Evolutionary conservation across 1,140 invertebrate species (phyloP), one percentile per base, ranked within the genome.

Genomic region (Trachymyrmex cornetzi): DNA sequence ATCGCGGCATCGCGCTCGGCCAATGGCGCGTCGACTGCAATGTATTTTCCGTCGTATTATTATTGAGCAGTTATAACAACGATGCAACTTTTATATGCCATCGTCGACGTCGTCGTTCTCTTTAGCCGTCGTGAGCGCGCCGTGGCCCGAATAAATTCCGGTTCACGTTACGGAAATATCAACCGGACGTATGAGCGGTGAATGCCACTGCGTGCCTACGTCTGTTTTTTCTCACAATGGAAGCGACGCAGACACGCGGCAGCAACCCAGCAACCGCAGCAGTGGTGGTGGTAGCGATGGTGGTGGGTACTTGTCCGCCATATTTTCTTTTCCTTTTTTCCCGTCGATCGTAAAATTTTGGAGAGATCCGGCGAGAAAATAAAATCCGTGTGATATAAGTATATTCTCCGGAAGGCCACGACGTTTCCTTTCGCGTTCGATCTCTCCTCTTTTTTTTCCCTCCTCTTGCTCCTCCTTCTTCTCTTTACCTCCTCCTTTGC

Each of bases 91-190:
- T 30, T 30, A 27, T 30, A 19, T 16, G 11, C 16, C 55, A 5
- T 44, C 30, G 3, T 38, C 34, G 34, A 1, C 34, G 34, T 7
- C 38, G 16, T 79, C 38, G 19, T 77, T 22, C 14, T 34, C 63
- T 48, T 24, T 14, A 66, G 22, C 34, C 12, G 16, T 19, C 55
- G 57, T 34, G 44, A 11, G 24, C 34, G 11, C 12, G 34, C 9
- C 12, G 34, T 14, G 24, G 53, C 2, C 6, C 19, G 48, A 74
- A 74, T 24, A 24, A 74, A 82, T 82, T 82, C 38, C 24, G 67
- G 14, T 61, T 72, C 24, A n/a, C 67, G 34, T 72, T 74, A 74
- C 66, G 77, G 77, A 80, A 80, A 27, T 55, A 53, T 27, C 34
- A 22, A 44, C 22, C 53, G 53, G 67, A 66, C 2, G 12, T 53